phyloP scores from a whole-genome alignment of 2,113 vertebrate genomes.

The Hippocampus guttulatus region DNA sequence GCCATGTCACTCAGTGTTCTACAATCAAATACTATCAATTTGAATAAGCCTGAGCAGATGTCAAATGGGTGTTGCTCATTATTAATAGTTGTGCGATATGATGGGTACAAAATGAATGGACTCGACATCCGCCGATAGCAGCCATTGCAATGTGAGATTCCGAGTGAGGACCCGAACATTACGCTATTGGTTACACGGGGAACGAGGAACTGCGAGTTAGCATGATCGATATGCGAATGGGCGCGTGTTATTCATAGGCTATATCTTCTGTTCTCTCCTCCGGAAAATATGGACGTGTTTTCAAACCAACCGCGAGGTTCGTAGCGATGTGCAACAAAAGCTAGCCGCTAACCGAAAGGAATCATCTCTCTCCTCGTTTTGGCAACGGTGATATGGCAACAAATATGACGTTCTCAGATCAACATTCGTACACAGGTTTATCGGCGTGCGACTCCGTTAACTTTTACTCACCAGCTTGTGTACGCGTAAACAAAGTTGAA shows the following conservation, averaged over 20 bases:
- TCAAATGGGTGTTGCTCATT: not conserved
- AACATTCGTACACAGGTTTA: not conserved
- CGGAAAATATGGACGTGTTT: not conserved
- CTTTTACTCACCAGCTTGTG: conserved; percentile 50
- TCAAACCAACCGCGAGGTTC: conserved; percentile 4
- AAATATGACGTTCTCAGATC: not conserved
- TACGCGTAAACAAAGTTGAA: conserved; percentile 32
- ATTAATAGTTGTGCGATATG: conserved; percentile 5
- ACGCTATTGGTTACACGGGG: not conserved
- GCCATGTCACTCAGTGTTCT: not conserved
- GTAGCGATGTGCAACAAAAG: conserved; percentile 54
- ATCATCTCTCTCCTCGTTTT: conserved; percentile 23
- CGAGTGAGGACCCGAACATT: conserved; percentile 15
- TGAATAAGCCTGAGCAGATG: not conserved
- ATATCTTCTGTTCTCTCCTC: not conserved
- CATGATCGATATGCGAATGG: not conserved
- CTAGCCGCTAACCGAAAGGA: conserved; percentile 56
- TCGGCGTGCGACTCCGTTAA: not conserved
- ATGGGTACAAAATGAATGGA: conserved; percentile 5
- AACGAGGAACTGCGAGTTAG: not conserved
- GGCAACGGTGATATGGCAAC: not conserved
- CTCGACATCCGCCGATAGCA: conserved; percentile 25
- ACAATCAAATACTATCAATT: not conserved
- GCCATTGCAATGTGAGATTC: conserved; percentile 20
- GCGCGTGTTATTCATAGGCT: too few species aligned